Evolutionary conservation across 2,888 invertebrate species (phyloP), one percentile per base, ranked within the genome.

Genomic region (Phorcus lineatus): DNA sequence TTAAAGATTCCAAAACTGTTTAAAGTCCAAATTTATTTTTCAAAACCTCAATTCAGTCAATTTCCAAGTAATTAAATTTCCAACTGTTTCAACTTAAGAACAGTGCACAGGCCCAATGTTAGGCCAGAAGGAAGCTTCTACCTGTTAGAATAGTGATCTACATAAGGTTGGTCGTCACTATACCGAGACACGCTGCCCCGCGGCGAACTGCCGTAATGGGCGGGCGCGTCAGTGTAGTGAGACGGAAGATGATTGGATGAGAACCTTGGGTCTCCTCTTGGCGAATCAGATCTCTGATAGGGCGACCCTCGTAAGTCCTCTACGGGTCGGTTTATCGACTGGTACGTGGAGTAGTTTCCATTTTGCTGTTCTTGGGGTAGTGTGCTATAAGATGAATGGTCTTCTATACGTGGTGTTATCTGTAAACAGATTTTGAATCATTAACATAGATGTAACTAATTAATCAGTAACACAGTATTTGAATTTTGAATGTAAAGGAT

Each of bases 291-390:
- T n/a, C 82, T 81, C 11, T 84, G 84, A 4, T 81, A 74, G 1
- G 86, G 85, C 6, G 87, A 86, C 13, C 85, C 86, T 11, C 80
- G 81, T 36, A 81, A 79, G 53, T 86, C 86, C 7, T 84, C 84
- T 40, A 77, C 78, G 76, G 77, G 83, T 76, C 84, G 75, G 24
- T 81, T 62, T 40, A 84, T 80, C 24, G 87, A 82, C 36, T 87
- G 81, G 70, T 88, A 89, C 0, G 87, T 85, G 52, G 85, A 85
- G 79, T 89, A 89, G 80, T 87, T 87, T 80, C 88, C 89, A 28
- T 81, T 82, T 31, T 84, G 84, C 47, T 86, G 86, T 55, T 86
- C 88, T 67, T 82, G 86, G 53, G 85, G 83, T 47, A 85, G 76
- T 13, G 85, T 85, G 6, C 81, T 62, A 16, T 28, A 36, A 0